These are phyloP conservation scores for Polyommatus icarus DNA, from an alignment of 2,888 invertebrate genomes.

Conservation along the genomic window DNA sequence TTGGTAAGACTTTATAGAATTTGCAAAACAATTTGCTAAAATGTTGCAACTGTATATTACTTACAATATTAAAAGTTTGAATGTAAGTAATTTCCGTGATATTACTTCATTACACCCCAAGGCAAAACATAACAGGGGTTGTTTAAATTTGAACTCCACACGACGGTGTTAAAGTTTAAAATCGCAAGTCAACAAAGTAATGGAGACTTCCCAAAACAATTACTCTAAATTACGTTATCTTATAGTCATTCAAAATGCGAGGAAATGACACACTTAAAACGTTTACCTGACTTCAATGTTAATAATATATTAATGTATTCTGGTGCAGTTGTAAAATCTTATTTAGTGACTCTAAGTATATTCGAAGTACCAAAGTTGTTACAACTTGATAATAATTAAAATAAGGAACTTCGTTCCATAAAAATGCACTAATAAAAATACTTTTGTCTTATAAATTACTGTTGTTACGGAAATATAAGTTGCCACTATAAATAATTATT, in stretches of 20 bases:
- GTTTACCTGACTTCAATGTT: not conserved
- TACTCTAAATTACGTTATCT: slow-evolving; percentile 58
- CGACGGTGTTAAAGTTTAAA: slow-evolving; percentile 44
- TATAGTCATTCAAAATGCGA: slow-evolving; percentile 52
- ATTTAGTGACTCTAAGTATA: not conserved
- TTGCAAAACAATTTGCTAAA: slow-evolving; percentile 10
- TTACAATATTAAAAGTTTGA: slow-evolving; percentile 21
- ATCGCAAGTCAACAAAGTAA: slow-evolving; percentile 49
- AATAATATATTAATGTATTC: slow-evolving; percentile 28
- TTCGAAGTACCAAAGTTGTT: not conserved
- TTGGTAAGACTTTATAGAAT: not conserved
- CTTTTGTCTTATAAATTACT: too few relatives aligned
- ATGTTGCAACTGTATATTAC: slow-evolving; percentile 5
- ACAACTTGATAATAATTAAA: too few relatives aligned
- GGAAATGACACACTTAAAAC: slow-evolving; percentile 40
- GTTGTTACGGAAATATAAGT: too few relatives aligned
- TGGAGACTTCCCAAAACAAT: slow-evolving; percentile 54
- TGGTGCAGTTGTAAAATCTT: not conserved
- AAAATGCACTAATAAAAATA: too few relatives aligned
- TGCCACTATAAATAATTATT: too few relatives aligned
- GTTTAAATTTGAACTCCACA: not conserved
- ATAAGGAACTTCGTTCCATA: too few relatives aligned
- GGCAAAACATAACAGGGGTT: not conserved
- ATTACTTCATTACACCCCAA: slow-evolving; percentile 27
- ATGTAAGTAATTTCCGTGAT: slow-evolving; percentile 15